These are phyloP conservation scores for Chrysodeixis includens DNA, from an alignment of 2,888 invertebrate genomes.

Conservation along the genomic window DNA sequence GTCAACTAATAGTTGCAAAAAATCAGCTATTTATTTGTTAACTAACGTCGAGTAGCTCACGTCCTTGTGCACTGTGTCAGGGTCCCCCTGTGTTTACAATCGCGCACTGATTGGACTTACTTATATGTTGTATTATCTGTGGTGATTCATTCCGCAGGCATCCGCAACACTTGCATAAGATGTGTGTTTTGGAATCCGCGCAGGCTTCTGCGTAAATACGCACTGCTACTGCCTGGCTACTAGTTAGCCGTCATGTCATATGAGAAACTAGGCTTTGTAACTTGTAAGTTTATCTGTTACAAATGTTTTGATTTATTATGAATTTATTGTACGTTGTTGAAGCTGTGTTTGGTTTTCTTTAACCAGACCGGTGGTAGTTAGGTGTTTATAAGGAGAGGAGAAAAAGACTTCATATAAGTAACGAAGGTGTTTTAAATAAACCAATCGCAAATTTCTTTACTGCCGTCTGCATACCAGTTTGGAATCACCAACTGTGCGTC, in stretches of 20 bases:
- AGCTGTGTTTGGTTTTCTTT: no score
- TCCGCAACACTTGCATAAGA: slow-evolving; percentile 52
- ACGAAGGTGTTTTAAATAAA: no score
- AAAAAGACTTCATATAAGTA: no score
- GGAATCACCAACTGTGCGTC: no score
- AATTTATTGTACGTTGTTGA: not conserved
- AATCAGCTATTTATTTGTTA: slow-evolving; percentile 33
- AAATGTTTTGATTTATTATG: not conserved
- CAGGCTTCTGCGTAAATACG: slow-evolving; percentile 13
- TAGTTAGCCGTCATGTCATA: slow-evolving; percentile 12
- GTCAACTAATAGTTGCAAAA: not conserved
- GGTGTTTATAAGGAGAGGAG: no score
- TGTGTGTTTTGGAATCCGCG: slow-evolving; percentile 53
- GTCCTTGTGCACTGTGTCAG: slow-evolving; percentile 70
- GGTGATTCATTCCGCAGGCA: slow-evolving; percentile 46
- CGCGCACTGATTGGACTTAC: slow-evolving; percentile 57
- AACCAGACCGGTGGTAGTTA: no score
- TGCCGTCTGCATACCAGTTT: no score
- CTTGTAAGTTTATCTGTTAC: not conserved
- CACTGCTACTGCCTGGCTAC: no score
- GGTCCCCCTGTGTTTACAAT: slow-evolving; percentile 57
- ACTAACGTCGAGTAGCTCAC: slow-evolving; percentile 63
- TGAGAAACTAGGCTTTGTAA: slow-evolving; percentile 10
- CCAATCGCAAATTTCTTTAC: no score
- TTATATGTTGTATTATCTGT: slow-evolving; percentile 46